phyloP scores from a whole-genome alignment of 2,888 invertebrate genomes.

The Andrena bicolor region DNA sequence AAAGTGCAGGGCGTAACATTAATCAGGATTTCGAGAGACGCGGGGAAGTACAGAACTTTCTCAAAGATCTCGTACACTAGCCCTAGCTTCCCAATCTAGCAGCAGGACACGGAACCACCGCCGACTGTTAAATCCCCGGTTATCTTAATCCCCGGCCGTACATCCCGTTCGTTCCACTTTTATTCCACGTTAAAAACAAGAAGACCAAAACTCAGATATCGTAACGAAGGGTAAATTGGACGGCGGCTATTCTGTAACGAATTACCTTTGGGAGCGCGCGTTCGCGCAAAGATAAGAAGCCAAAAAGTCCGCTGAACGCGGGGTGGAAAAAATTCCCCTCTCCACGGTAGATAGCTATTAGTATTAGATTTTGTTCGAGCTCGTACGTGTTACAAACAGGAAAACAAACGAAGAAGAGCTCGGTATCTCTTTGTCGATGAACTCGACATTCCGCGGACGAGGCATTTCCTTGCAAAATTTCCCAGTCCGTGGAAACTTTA shows the following conservation, averaged over 20 bases:
- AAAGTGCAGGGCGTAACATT: constrained; percentile 45
- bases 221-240: constrained; percentile 6
- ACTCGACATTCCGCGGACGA: neutral
- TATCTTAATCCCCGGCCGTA: constrained; percentile 42
- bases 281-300: neutral
- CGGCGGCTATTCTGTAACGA: neutral
- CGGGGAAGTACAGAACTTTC: constrained; percentile 25
- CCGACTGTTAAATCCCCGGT: constrained; percentile 52
- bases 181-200: neutral
- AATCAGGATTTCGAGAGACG: constrained; percentile 55
- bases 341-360: neutral
- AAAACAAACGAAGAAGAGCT: neutral
- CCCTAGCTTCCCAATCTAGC: constrained; percentile 30
- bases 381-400: constrained; percentile 6
- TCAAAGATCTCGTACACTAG: constrained; percentile 18
- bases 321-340: neutral
- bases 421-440: neutral
- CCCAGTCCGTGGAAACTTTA: constrained; percentile 3
- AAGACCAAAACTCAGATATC: neutral
- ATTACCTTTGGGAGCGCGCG: neutral
- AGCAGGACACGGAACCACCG: constrained; percentile 10
- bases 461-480: neutral
- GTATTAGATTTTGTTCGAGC: constrained; percentile 7
- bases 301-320: too few species aligned
- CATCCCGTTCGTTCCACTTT: neutral